phyloP scores from a whole-genome alignment of 2,797 vertebrate species.

The Anomalospiza imberbis region DNA sequence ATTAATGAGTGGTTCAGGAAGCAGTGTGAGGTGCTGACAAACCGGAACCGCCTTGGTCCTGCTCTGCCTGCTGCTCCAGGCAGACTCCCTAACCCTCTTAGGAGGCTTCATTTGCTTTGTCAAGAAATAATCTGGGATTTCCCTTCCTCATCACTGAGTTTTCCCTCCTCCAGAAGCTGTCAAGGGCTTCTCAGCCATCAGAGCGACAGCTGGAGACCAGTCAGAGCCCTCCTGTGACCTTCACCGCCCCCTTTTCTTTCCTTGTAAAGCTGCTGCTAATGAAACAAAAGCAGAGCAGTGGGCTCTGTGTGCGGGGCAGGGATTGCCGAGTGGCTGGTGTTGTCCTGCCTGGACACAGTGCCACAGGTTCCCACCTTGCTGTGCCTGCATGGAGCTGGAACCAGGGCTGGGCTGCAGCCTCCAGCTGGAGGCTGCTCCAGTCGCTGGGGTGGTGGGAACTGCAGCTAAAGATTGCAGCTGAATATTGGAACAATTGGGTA shows the following conservation, averaged over 20 bases:
- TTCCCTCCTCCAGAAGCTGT: constrained; percentile 24
- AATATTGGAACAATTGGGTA: fast-evolving
- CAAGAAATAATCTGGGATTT: constrained; percentile 43
- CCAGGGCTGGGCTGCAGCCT: background rate
- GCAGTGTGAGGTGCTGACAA: background rate
- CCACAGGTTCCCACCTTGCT: background rate
- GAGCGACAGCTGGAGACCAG: background rate
- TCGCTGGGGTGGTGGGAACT: background rate
- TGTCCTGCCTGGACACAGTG: background rate
- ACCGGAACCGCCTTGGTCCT: background rate
- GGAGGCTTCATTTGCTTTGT: constrained; percentile 21
- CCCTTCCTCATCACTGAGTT: background rate
- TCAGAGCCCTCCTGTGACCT: constrained; percentile 14
- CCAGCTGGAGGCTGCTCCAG: background rate
- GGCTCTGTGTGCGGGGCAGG: background rate
- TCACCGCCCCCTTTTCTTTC: background rate
- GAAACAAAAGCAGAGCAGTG: background rate
- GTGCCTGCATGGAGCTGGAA: background rate
- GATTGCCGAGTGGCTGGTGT: background rate
- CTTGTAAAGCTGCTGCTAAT: background rate
- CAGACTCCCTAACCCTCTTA: background rate
- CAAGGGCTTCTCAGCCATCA: background rate
- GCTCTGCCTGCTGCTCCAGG: background rate
- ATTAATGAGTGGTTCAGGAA: background rate
- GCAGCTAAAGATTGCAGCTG: background rate